Evolutionary conservation across 1,140 invertebrate species (phyloP).

Genomic region (Camponotus floridanus): DNA sequence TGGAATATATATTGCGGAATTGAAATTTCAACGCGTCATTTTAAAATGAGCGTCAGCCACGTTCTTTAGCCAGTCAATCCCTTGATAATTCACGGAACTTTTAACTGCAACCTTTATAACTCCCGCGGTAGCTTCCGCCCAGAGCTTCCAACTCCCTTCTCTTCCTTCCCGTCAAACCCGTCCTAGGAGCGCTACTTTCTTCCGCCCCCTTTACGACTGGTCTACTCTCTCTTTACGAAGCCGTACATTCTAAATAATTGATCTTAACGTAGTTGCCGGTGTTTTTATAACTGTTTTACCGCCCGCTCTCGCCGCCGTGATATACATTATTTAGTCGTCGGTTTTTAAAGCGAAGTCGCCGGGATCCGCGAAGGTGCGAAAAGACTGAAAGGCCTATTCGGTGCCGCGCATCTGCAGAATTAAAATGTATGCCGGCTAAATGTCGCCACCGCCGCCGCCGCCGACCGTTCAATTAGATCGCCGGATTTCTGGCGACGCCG

Average conservation of each 20-base stretch:
- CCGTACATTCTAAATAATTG: conserved; percentile 84
- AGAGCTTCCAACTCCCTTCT: conserved; percentile 31
- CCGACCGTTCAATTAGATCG: conserved; percentile 54
- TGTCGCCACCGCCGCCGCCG: neutral
- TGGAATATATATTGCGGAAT: neutral
- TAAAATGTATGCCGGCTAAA: conserved; percentile 49
- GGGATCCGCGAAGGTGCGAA: conserved; percentile 82
- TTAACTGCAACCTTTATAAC: conserved; percentile 84
- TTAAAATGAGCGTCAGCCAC: conserved; percentile 67
- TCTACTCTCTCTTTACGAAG: conserved; percentile 80
- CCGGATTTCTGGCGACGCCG: conserved; percentile 38
- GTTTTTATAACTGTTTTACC: conserved; percentile 87
- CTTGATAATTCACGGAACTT: conserved; percentile 84
- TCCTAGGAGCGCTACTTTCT: conserved; percentile 80
- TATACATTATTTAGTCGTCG: conserved; percentile 84
- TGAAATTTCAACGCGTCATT: conserved; percentile 68
- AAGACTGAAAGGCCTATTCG: conserved; percentile 62
- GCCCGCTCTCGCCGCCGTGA: conserved; percentile 81
- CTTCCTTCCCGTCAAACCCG: conserved; percentile 60
- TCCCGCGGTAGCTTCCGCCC: conserved; percentile 72
- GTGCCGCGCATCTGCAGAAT: conserved; percentile 38
- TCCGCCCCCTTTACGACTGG: conserved; percentile 83
- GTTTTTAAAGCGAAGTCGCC: conserved; percentile 85
- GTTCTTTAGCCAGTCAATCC: conserved; percentile 70
- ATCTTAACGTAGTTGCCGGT: conserved; percentile 85